Evolutionary conservation across 2,797 vertebrate genomes (phyloP).

Genomic region (Poecilia picta): DNA sequence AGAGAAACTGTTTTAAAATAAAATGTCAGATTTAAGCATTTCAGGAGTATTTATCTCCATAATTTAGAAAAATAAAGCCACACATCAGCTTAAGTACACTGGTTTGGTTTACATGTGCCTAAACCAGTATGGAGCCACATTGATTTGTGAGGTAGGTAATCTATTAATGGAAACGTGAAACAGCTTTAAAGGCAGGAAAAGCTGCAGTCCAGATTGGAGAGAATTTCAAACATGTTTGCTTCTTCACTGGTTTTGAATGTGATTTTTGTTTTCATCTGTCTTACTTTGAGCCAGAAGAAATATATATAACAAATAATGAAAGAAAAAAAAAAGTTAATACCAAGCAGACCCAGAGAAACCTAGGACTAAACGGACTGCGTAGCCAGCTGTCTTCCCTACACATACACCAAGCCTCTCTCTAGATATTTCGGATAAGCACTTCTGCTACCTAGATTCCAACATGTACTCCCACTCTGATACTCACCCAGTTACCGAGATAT

Average conservation of each 20-base stretch:
- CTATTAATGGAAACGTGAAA: not conserved
- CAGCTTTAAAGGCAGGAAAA: not conserved
- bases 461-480: conserved; percentile 18
- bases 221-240: not conserved
- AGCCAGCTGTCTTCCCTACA: conserved; percentile 12
- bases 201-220: not conserved
- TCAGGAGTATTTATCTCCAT: not conserved
- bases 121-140: not conserved
- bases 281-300: not conserved
- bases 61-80: not conserved
- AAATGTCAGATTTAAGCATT: not conserved
- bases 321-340: not conserved
- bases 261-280: not conserved
- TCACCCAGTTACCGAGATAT: conserved; percentile 59
- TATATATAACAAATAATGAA: not conserved
- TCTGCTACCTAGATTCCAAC: conserved; percentile 50
- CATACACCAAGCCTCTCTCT: conserved; percentile 23
- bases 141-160: not conserved
- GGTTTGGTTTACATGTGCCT: not conserved
- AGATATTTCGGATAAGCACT: conserved; percentile 37
- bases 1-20: not conserved
- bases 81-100: not conserved
- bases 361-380: not conserved
- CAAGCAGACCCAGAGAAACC: not conserved
- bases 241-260: not conserved